Evolutionary conservation across 2,888 invertebrate genomes (phyloP).

Genomic region (Coleophora flavipennella): DNA sequence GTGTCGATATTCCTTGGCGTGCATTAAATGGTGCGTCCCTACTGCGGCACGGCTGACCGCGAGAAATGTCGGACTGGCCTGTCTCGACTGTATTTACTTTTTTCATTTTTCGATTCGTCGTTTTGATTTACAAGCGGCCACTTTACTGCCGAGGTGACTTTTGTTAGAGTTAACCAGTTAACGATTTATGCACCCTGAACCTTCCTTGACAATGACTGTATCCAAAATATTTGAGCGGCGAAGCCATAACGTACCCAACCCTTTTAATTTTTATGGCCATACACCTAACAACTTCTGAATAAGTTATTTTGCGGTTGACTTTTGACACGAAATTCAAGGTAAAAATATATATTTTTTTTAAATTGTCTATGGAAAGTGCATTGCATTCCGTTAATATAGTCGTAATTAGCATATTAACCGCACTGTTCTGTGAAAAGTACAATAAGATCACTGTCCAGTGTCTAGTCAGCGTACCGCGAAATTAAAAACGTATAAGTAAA

Average conservation of each 20-base stretch:
- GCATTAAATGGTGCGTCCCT: constrained; percentile 30
- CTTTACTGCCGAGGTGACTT: constrained; percentile 63
- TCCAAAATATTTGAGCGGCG: constrained; percentile 59
- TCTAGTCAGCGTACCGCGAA: constrained; percentile 17
- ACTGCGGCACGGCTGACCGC: constrained; percentile 32
- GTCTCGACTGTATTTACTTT: constrained; percentile 48
- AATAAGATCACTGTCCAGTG: background rate
- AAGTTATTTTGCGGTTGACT: background rate
- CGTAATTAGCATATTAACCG: no score
- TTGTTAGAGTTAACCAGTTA: constrained; percentile 63
- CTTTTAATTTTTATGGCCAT: constrained; percentile 28
- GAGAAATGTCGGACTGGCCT: constrained; percentile 44
- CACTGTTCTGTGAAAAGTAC: no score
- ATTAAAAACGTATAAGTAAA: constrained; percentile 21
- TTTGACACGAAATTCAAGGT: no score
- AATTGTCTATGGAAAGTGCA: no score
- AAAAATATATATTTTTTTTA: no score
- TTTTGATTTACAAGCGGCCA: constrained; percentile 67
- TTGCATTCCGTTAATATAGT: no score
- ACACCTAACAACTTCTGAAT: constrained; percentile 20
- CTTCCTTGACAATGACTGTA: constrained; percentile 47
- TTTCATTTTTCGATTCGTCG: constrained; percentile 57
- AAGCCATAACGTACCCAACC: constrained; percentile 38
- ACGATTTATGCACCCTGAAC: constrained; percentile 57
- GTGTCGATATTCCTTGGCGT: constrained; percentile 24